Base-by-base conservation (phyloP, 2,888 invertebrate genomes). In the Glaucopsyche alexis region DNA sequence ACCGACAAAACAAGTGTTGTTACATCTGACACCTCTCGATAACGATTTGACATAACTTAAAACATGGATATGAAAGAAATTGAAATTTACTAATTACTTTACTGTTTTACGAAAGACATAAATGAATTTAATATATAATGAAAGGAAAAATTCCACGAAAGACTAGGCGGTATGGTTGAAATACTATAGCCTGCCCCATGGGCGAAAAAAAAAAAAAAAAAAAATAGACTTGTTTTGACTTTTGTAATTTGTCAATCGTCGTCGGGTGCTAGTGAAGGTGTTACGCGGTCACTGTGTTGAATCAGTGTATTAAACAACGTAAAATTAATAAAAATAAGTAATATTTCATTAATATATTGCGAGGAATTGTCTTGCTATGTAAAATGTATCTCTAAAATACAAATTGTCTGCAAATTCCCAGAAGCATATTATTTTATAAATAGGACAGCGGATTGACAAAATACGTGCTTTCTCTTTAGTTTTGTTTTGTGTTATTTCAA, bases 401-500 rank as follows among this genome's bases (percentile, higher is more conserved):
- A 9, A 60, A 38, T 29, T 7, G 14, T 29, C 1, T 13, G 6
- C 29, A 13, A 7, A 38, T 38, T 7, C 6, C 29, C 7, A 29
- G 6, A 13, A 29, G 19, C 11, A 13, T 60, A 38, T 16, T 38
- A 60, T 60, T 14, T 60, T 38, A 29, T 55, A 60, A 60, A 38
- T 60, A 60, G 60, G 60, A 60, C 60, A 60, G 29, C 60, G 29
- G 38, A 38, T 29, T 60, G 60, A 60, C 60, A 38, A 38, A 60
- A 60, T 60, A 38, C 29, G 60, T 60, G 60, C 60, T 60, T 60
- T 60, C 60, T 60, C 60, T 60, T 29, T 60, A 38, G 13, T 60
- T 60, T 60, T 7, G 13, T 60, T 60, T 60, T 7, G 60, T 60
- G 60, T 38, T 29, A 29, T 16, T 19, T 55, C 19, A 60, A 60